phyloP scores from a whole-genome alignment of 1,140 invertebrate genomes.

The Heliconius melpomene region DNA sequence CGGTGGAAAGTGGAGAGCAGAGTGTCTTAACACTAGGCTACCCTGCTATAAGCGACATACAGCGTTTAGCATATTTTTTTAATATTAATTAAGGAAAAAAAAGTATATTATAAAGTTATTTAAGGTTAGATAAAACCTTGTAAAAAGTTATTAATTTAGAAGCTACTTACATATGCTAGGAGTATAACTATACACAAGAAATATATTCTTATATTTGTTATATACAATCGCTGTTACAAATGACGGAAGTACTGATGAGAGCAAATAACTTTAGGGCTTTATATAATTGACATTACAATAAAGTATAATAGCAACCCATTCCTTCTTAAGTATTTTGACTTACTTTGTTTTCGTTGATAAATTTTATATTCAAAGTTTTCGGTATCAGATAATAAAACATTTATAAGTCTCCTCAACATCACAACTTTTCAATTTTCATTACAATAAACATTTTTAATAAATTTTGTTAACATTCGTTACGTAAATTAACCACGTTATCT shows the following conservation, averaged over 20 bases:
- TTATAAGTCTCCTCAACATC: background rate
- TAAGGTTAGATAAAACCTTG: no score
- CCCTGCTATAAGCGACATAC: no score
- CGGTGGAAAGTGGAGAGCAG: no score
- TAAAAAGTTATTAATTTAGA: background rate
- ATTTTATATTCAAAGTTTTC: background rate
- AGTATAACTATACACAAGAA: background rate
- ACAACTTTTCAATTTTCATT: background rate
- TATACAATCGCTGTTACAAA: background rate
- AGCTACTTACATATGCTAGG: background rate
- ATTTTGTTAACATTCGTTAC: background rate
- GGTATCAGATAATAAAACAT: constrained; percentile 2
- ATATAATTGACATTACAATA: background rate
- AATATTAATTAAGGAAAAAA: no score
- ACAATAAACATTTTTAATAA: background rate
- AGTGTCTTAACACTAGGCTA: no score
- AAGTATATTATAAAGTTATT: no score
- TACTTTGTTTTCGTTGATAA: background rate
- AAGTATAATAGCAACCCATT: constrained; percentile 2
- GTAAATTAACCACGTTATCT: background rate
- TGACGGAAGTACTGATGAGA: background rate
- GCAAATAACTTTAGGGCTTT: background rate
- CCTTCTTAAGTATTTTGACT: background rate
- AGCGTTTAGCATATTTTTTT: no score
- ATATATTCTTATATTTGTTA: background rate